A percentile compares a stretch with the other conserved stretches of the same genome.
phyloP scores from a whole-genome alignment of 2,113 vertebrate species.

The Toxotes jaculatrix region DNA sequence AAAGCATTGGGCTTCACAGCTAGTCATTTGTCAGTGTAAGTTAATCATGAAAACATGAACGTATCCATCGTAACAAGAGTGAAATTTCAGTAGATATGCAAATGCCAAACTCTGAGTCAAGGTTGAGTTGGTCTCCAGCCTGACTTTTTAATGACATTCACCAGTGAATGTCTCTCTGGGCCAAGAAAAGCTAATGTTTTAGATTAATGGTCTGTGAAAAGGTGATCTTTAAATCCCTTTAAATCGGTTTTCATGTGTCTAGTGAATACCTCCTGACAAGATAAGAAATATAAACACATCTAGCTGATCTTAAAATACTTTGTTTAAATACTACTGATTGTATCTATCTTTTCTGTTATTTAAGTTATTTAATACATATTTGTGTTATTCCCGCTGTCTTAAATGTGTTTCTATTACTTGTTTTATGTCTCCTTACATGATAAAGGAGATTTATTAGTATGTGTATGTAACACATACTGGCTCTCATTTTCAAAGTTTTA shows the following conservation, averaged over 20 bases:
- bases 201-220: constrained; percentile 42
- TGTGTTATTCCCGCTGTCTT: background rate
- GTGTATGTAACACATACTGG: background rate
- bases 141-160: constrained; percentile 35
- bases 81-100: background rate
- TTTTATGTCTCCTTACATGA: background rate
- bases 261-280: constrained; percentile 3
- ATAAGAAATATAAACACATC: constrained; percentile 17
- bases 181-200: constrained; percentile 31
- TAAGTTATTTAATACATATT: no score
- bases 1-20: background rate
- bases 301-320: constrained; percentile 5
- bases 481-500: no score
- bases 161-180: constrained; percentile 4
- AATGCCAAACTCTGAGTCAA: constrained; percentile 3
- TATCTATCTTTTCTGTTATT: background rate
- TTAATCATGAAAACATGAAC: background rate
- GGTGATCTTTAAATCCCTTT: constrained; percentile 42
- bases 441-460: background rate
- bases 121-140: constrained; percentile 14
- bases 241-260: constrained; percentile 35
- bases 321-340: constrained; percentile 6
- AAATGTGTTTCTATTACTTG: background rate
- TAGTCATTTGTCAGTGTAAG: background rate
- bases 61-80: background rate